Evolutionary conservation across 1,140 invertebrate genomes (phyloP), one percentile per base, ranked within the genome.

Genomic region (Propsilocerus akamusi): DNA sequence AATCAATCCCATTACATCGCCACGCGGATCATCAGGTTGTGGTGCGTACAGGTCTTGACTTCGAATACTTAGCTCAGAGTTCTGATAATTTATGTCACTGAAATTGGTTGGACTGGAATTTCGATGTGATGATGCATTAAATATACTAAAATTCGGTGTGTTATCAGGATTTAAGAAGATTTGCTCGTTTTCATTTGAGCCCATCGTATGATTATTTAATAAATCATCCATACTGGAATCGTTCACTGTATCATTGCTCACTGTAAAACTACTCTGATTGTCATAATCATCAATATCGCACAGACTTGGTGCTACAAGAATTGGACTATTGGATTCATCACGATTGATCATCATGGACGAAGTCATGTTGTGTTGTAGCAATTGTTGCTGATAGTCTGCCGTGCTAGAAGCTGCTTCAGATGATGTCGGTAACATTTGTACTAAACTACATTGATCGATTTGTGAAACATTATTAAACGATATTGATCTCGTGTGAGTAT

Each of bases 11-110:
- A 62, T 64, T 1, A 64, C 48, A 48, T 65, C 63, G n/a, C n/a
- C n/a, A n/a, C n/a, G n/a, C n/a, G n/a, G n/a, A 25, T 65, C 64
- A 26, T 65, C 63, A 20, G 72, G 68, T 25, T 73, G 73, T 6
- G 73, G 73, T 0, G 72, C 72, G 58, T 75, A 75, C 24, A 75
- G 52, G 0, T 72, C 72, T 51, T 75, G 73, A 53, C 73, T 75
- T 26, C 73, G 63, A 53, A 75, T 75, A 55, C 73, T 75, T 0
- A 75, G 70, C 66, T 75, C 73, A 1, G 73, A 75, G 64, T 74
- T 70, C 60, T 75, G 73, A 54, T 75, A 75, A 53, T 75, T 74
- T 5, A 74, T 70, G 58, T 75, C 73, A 57, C 72, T 75, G 58
- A 74, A 73, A 53, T 71, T 72, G 26, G 70, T 71, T 4, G 71